A percentile compares a stretch with the other conserved stretches of the same genome.
These are phyloP conservation scores for Apeltes quadracus DNA, from an alignment of 2,113 vertebrate species.

Conservation along the genomic window DNA sequence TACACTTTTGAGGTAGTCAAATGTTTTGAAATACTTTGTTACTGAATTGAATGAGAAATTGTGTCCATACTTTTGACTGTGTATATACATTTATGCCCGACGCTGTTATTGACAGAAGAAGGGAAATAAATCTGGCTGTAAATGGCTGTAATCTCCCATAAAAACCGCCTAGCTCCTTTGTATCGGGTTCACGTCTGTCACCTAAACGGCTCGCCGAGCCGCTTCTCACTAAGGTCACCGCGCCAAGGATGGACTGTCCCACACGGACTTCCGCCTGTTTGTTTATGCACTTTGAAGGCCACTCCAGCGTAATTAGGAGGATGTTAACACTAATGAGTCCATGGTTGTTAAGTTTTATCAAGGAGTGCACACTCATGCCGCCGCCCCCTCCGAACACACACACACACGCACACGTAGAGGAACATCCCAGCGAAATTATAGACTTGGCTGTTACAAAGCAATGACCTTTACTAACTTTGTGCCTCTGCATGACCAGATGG, in stretches of 20 bases:
- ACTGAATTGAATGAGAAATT: no score
- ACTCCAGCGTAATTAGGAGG: conserved; percentile 53
- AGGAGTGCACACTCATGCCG: conserved; percentile 26
- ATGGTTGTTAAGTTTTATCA: conserved; percentile 56
- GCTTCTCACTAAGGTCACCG: conserved; percentile 45
- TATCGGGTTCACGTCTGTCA: background rate
- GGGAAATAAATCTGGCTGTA: background rate
- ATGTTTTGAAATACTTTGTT: no score
- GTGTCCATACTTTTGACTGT: no score
- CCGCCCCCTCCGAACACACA: conserved; percentile 4
- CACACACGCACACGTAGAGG: conserved; percentile 11
- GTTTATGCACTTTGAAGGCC: conserved; percentile 49
- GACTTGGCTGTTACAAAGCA: conserved; percentile 33
- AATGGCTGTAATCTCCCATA: background rate
- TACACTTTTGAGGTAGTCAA: no score
- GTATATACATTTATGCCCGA: background rate
- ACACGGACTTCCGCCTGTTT: conserved; percentile 45
- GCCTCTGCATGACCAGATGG: conserved; percentile 10
- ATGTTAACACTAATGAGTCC: conserved; percentile 66
- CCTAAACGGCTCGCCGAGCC: background rate
- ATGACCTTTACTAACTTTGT: conserved; percentile 65
- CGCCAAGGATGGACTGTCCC: conserved; percentile 26
- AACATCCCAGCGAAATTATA: conserved; percentile 39
- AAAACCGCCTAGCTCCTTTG: background rate
- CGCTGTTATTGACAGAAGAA: background rate